A percentile compares a stretch with the other conserved stretches of the same genome.
Evolutionary conservation across 2,797 vertebrate genomes (phyloP).

Genomic region (Allobates femoralis): DNA sequence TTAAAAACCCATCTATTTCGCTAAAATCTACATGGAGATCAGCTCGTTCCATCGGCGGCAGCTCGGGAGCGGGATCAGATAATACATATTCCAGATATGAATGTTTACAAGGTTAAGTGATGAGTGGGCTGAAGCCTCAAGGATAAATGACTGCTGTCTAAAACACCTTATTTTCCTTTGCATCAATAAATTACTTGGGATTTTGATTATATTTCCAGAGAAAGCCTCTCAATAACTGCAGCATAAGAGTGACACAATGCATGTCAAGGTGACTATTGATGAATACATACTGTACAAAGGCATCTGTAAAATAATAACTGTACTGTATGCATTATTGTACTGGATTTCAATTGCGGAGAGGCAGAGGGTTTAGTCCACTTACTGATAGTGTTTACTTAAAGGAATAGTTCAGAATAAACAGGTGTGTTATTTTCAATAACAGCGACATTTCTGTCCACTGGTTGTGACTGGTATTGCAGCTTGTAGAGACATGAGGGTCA

Average conservation of each 20-base stretch:
- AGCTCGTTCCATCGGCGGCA: not conserved
- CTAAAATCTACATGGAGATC: not conserved
- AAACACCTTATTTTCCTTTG: slow-evolving; percentile 30
- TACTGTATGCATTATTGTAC: not conserved
- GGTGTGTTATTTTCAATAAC: not conserved
- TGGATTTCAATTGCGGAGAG: not conserved
- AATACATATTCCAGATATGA: slow-evolving; percentile 16
- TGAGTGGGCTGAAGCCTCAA: slow-evolving; percentile 30
- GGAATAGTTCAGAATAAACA: not conserved
- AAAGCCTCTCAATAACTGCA: not conserved
- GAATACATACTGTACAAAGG: slow-evolving; percentile 17
- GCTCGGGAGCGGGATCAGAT: not conserved
- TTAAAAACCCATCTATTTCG: not conserved
- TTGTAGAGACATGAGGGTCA: not conserved
- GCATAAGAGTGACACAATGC: not conserved
- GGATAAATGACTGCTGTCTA: slow-evolving; percentile 17
- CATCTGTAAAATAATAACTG: not conserved
- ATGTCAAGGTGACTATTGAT: slow-evolving; percentile 27
- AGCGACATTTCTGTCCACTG: not conserved
- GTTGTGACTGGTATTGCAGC: not conserved
- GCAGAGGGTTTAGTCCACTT: not conserved
- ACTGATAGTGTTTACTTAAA: not conserved
- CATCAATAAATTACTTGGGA: slow-evolving; percentile 34
- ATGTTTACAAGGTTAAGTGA: slow-evolving; percentile 42
- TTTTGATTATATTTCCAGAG: slow-evolving; percentile 17